Evolutionary conservation across 2,797 vertebrate species (phyloP).

Genomic region (Oreonectes daqikongensis): DNA sequence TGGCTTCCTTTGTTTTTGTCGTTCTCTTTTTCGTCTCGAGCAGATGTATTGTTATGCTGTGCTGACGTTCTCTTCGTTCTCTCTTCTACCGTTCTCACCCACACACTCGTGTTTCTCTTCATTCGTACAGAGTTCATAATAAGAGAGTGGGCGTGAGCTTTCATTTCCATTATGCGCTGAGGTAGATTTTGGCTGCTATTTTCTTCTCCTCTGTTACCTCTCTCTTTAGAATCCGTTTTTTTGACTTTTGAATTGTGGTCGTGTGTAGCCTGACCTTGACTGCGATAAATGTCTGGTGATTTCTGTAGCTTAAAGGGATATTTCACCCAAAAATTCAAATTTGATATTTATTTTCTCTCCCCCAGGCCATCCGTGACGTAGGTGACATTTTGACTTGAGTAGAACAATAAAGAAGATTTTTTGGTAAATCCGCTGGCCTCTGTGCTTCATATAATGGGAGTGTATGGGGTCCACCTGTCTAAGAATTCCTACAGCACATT

Average conservation of each 20-base stretch:
- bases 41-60: slow-evolving; percentile 71
- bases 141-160: slow-evolving; percentile 54
- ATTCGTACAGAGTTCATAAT: slow-evolving; percentile 48
- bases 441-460: too few species aligned
- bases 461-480: too few species aligned
- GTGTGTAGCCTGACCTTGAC: neutral
- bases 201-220: slow-evolving; percentile 43
- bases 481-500: too few species aligned
- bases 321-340: too few species aligned
- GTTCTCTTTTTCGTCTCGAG: slow-evolving; percentile 32
- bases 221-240: neutral
- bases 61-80: slow-evolving; percentile 56
- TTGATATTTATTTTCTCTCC: too few species aligned
- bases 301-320: too few species aligned
- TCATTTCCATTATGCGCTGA: slow-evolving; percentile 47
- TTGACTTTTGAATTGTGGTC: neutral
- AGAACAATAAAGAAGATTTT: too few species aligned
- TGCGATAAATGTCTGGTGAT: neutral
- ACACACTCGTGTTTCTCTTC: slow-evolving; percentile 58
- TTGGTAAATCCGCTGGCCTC: too few species aligned
- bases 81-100: slow-evolving; percentile 71
- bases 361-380: too few species aligned
- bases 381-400: too few species aligned
- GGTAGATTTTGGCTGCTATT: slow-evolving; percentile 48
- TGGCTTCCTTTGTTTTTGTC: slow-evolving; percentile 23